Evolutionary conservation across 2,797 vertebrate genomes (phyloP).

Genomic region (Sebastes vulpes): DNA sequence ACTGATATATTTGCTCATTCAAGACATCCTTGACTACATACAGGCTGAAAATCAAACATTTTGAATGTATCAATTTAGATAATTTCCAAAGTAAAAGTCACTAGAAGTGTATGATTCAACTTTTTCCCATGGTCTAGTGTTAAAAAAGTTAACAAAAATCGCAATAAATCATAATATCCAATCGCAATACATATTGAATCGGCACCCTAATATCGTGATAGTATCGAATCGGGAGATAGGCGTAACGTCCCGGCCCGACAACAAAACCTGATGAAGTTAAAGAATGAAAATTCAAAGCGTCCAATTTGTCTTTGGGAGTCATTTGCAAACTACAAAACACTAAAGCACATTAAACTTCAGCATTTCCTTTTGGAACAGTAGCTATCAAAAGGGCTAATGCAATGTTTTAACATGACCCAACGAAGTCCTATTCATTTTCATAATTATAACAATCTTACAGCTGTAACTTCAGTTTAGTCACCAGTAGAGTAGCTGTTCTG

Average conservation of each 20-base stretch:
- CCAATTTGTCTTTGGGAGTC: neutral
- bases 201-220: no score
- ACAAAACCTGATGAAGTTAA: neutral
- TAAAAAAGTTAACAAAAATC: no score
- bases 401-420: slow-evolving; percentile 23
- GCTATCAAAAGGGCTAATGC: neutral
- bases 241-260: accelerated
- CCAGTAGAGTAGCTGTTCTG: neutral
- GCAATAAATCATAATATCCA: no score
- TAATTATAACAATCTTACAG: neutral
- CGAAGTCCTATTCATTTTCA: neutral
- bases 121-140: no score
- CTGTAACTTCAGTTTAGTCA: neutral
- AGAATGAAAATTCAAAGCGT: neutral
- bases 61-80: no score
- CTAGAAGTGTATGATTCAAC: no score
- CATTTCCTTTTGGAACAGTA: neutral
- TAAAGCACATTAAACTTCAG: neutral
- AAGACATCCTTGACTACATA: no score
- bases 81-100: no score
- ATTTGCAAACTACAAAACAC: neutral
- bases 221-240: no score
- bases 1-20: no score
- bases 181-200: no score
- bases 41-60: no score